These are phyloP conservation scores for Pygoscelis antarcticus DNA, from an alignment of 2,113 vertebrate species.

Conservation along the genomic window DNA sequence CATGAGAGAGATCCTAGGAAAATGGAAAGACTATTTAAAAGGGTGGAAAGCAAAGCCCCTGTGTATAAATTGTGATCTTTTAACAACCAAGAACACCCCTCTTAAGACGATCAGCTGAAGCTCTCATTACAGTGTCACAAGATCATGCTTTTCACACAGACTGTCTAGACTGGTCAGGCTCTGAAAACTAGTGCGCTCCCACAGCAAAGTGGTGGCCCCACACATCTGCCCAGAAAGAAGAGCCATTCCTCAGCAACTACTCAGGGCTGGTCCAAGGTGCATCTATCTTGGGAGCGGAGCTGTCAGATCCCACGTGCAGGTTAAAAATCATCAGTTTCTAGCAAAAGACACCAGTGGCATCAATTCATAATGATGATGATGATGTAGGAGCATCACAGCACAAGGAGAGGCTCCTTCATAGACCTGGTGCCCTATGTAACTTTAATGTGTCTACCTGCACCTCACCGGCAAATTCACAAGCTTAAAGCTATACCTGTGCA, in stretches of 20 bases:
- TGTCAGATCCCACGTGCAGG: rapidly evolving
- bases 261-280: neutral
- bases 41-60: neutral
- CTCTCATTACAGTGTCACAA: neutral
- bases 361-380: neutral
- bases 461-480: neutral
- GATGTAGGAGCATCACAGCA: neutral
- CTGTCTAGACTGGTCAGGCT: neutral
- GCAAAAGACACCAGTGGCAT: neutral
- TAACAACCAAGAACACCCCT: neutral
- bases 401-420: neutral
- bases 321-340: neutral
- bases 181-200: neutral
- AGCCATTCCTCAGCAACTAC: neutral
- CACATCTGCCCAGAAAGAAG: neutral
- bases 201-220: neutral
- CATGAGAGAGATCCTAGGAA: neutral
- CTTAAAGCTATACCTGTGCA: neutral
- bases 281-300: neutral
- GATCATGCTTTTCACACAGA: neutral
- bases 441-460: neutral
- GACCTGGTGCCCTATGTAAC: neutral
- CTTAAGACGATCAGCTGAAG: neutral
- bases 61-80: neutral
- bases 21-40: neutral